Conservation (phyloP, 2,888 invertebrate genomes). For the Drosophila recens region DNA sequence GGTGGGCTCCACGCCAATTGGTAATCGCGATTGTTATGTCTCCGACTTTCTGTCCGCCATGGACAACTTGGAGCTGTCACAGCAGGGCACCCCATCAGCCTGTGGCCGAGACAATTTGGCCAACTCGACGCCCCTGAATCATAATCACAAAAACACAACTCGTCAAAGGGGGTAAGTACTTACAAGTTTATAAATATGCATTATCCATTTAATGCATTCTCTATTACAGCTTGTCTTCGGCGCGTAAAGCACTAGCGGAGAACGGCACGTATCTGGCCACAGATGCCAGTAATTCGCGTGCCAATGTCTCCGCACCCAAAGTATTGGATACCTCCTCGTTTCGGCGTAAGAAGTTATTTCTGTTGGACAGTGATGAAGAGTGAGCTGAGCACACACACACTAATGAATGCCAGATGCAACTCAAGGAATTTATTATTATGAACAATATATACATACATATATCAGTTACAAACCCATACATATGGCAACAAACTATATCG, state of each 20-base stretch:
- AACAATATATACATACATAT: constrained; percentile 43
- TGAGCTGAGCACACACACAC: constrained; percentile 37
- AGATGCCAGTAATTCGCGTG: constrained; percentile 28
- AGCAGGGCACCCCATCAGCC: constrained; percentile 73
- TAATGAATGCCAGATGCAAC: constrained; percentile 19
- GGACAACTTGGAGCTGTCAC: constrained; percentile 72
- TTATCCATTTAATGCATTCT: too few species aligned
- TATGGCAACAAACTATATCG: constrained; percentile 62
- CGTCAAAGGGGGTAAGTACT: constrained; percentile 66
- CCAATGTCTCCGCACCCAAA: constrained; percentile 49
- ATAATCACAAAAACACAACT: constrained; percentile 77
- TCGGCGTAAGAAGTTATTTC: constrained; percentile 82
- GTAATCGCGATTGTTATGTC: constrained; percentile 58
- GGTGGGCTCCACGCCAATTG: constrained; percentile 73
- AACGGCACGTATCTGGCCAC: constrained; percentile 15
- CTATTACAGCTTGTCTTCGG: constrained; percentile 34
- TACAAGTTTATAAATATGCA: too few species aligned
- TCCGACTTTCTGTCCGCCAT: constrained; percentile 63
- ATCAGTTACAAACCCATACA: constrained; percentile 66
- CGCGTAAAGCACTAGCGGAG: constrained; percentile 28
- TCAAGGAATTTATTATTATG: constrained; percentile 57
- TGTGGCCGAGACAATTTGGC: constrained; percentile 69
- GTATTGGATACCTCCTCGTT: constrained; percentile 79
- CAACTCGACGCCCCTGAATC: constrained; percentile 84
- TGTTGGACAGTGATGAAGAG: constrained; percentile 78